Conservation (phyloP, 2,888 invertebrate species). For the Synergus gifuensis region DNA sequence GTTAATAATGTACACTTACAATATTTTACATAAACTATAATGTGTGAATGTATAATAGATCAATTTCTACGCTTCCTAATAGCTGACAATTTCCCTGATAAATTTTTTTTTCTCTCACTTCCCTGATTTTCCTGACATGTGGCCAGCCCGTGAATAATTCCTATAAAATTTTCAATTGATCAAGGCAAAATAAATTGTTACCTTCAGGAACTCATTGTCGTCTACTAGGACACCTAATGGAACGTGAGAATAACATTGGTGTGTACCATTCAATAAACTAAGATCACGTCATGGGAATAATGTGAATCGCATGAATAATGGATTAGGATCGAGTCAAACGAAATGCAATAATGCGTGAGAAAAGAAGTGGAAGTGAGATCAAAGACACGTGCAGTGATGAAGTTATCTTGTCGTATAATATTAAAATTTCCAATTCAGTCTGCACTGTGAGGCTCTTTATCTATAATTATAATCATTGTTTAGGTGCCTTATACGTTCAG, state of each 20-base stretch:
- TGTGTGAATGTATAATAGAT: no score
- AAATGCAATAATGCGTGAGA: slow-evolving; percentile 25
- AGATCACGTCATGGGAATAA: slow-evolving; percentile 34
- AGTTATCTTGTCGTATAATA: slow-evolving; percentile 14
- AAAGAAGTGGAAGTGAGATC: slow-evolving; percentile 39
- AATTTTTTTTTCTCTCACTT: no score
- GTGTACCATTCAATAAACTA: slow-evolving; percentile 5
- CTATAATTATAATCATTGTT: slow-evolving; percentile 19
- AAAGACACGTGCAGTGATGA: slow-evolving; percentile 2
- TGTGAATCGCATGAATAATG: slow-evolving; percentile 27
- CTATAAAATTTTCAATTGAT: background rate
- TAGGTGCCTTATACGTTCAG: background rate
- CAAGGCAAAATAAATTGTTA: background rate
- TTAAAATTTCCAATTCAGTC: background rate
- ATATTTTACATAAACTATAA: no score
- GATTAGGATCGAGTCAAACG: slow-evolving; percentile 3
- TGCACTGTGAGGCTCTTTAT: slow-evolving; percentile 22
- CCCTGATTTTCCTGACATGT: no score
- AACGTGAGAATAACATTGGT: slow-evolving; percentile 25
- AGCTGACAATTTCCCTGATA: no score
- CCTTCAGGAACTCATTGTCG: background rate
- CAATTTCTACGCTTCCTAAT: no score
- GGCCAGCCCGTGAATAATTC: background rate
- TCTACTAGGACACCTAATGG: background rate
- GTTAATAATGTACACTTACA: no score